Percentiles rank a stretch among this genome's conserved stretches.
These are phyloP conservation scores for human DNA, from an alignment of 2,113 vertebrate species.

Conservation along the genomic window GRCh38 chr6:1477001-1477500, in stretches of 20 bases:
- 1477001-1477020: background rate
- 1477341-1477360: background rate
- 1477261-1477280: background rate
- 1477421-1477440: background rate
- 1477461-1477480: conserved; percentile 49
- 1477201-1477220: background rate
- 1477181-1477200: background rate
- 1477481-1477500: conserved; percentile 70
- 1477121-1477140: background rate
- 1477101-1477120: background rate
- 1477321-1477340: background rate
- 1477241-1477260: background rate
- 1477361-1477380: conserved; percentile 23
- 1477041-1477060: background rate
- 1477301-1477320: background rate
- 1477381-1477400: background rate
- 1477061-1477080: background rate
- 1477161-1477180: background rate
- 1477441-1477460: background rate
- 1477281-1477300: background rate
- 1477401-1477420: background rate
- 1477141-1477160: background rate
- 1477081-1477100: background rate
- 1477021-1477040: background rate
- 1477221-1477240: background rate